Evolutionary conservation across 2,888 invertebrate species (phyloP), one percentile per base, ranked within the genome.

Genomic region (Notodonta ziczac): DNA sequence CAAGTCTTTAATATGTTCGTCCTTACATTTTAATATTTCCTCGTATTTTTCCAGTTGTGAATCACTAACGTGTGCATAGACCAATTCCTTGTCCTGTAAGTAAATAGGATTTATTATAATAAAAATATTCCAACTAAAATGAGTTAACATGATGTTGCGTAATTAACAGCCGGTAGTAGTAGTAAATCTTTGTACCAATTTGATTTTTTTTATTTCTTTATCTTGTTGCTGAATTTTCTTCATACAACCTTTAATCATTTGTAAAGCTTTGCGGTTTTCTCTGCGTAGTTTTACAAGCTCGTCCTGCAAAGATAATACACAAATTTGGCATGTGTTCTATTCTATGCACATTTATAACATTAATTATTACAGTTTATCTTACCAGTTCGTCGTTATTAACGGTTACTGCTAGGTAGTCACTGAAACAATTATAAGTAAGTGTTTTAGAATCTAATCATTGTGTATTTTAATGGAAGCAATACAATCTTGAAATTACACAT

Each of bases 161-260:
- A 35, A 24, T 35, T 35, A 35, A 35, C 7, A 5, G 35, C 35
- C 10, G 9, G 42, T 10, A 40, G 2, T n/a, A 32, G 63, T 5
- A 56, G 55, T 14, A 39, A 53, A 0, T 42, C 39, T 44, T 24
- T 14, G 8, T 40, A 92, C 93, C 82, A 92, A 74, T 86, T 91
- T 91, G 9, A 91, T 78, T 80, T 90, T 91, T 64, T 91, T 91
- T 0, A 93, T 90, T 82, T 93, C 93, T 62, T 91, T 93, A 67
- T 94, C 93, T 72, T 94, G 87, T 67, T 94, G 93, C 66, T 94
- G 90, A 71, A 94, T 94, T 72, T 94, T 94, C 64, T 94, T 91
- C 89, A 94, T 91, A 67, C 94, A 94, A 42, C 91, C 94, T 83
- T 95, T 94, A 58, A 95, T 94, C 89, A 94, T 93, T 75, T 94